phyloP scores from a whole-genome alignment of 2,797 vertebrate genomes.

The Zalophus californianus region DNA sequence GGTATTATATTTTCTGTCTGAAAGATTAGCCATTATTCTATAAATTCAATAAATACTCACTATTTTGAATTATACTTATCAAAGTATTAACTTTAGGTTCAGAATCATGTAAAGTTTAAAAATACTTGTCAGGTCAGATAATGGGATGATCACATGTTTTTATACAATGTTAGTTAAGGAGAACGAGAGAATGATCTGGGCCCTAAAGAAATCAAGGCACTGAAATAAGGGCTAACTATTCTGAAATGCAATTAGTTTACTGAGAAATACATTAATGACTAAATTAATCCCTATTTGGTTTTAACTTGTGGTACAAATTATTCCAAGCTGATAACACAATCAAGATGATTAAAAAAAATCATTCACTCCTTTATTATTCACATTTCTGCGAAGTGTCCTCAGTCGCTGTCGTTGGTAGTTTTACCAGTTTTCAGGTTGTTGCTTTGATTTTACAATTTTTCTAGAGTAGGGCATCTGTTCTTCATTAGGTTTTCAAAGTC shows the following conservation, averaged over 20 bases:
- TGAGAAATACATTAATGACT: conserved; percentile 13
- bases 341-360: not conserved
- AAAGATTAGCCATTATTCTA: not conserved
- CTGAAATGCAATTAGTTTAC: not conserved
- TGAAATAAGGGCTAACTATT: not conserved
- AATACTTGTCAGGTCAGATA: conserved; percentile 28
- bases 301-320: conserved; percentile 36
- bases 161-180: not conserved
- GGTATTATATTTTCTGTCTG: conserved; percentile 18
- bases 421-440: not conserved
- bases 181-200: not conserved
- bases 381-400: not conserved
- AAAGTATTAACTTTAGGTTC: conserved; percentile 46
- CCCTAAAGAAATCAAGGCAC: not conserved
- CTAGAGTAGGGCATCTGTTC: not conserved
- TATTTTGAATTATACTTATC: conserved; percentile 8
- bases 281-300: conserved; percentile 14
- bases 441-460: not conserved
- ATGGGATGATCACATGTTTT: not conserved
- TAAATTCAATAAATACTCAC: not conserved
- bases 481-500: conserved; percentile 14
- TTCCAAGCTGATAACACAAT: not conserved
- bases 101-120: conserved; percentile 32
- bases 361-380: not conserved
- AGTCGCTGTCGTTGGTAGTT: not conserved